Evolutionary conservation across 1,140 invertebrate genomes (phyloP).

Genomic region (Lepidurus apus): DNA sequence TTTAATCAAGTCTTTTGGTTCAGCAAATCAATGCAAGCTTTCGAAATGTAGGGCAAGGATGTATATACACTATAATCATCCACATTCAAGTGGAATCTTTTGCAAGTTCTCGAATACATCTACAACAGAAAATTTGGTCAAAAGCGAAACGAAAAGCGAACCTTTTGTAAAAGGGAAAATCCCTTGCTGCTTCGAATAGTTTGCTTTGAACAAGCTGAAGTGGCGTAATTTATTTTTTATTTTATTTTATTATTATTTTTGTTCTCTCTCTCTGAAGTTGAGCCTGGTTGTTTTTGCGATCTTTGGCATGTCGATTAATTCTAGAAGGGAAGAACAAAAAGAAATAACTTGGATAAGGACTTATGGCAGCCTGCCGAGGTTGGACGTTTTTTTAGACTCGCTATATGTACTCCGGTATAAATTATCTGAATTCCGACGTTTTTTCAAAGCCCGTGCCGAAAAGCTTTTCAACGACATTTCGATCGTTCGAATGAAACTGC

Average conservation of each 20-base stretch:
- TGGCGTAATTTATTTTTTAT: no score
- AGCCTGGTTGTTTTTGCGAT: not conserved
- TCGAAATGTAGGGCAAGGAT: slow-evolving; percentile 6
- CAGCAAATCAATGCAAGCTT: not conserved
- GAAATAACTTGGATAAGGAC: not conserved
- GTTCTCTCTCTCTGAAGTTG: no score
- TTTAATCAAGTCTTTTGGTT: not conserved
- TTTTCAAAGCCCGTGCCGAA: not conserved
- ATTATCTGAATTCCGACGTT: not conserved
- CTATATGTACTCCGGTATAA: not conserved
- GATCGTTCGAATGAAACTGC: not conserved
- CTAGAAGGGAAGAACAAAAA: not conserved
- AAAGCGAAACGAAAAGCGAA: not conserved
- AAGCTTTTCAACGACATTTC: not conserved
- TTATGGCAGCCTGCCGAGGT: not conserved
- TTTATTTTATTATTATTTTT: no score
- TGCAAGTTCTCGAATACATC: not conserved
- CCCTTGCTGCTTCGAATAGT: not conserved
- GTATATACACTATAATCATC: not conserved
- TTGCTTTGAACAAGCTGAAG: no score
- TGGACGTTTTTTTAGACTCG: not conserved
- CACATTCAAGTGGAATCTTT: not conserved
- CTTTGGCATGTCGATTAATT: not conserved
- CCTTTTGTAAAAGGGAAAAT: not conserved
- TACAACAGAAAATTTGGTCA: not conserved